Base-by-base conservation (phyloP, 2,113 vertebrate genomes). In the Etia nguti region DNA sequence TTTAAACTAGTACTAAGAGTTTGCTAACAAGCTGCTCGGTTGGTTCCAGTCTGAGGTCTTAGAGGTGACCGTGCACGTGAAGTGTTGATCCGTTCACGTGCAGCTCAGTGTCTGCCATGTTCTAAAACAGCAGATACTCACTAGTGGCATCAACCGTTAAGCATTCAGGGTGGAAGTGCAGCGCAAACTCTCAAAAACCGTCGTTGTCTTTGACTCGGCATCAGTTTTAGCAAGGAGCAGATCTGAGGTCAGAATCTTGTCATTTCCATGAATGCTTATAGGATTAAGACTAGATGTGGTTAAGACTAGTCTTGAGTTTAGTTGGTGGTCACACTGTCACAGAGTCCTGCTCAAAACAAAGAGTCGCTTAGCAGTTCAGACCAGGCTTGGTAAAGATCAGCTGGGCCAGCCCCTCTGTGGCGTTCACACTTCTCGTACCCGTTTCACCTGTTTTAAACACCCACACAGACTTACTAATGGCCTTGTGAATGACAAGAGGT, bases 101-200 rank as follows among this genome's bases (percentile, higher is more conserved):
- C 60, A 38, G 60, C 60, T 38, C 34, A 41, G 56, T 2, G 24
- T 57, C 22, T 1, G 62, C 36, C 1, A 10, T 43, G 65, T 2
- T 43, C 2, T 41, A 24, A 24, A 70, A 7, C 36, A 24, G 65
- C 36, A 41, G 36, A 24, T 1, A 15, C 1, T 43, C 12, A 41
- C 11, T 4, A 3, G 2, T 22, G 2, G 0, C 36, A 9, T 0
- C n/a, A 3, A 15, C 18, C 0, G 62, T 68, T 43, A 34, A 34
- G 31, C 31, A 29, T 29, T 20, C 34, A 68, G 20, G 5, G 34
- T 41, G 34, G 20, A 68, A 2, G 11, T 22, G 62, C 34, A 68
- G n/a, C 62, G 8, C 62, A 68, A 68, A 65, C 60, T 65, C 60
- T n/a, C 18, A 34, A 36, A 65, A 36, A 62, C 31, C 0, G 31